Evolutionary conservation across 2,797 vertebrate genomes (phyloP).

Genomic region (Chrysocyon brachyurus): DNA sequence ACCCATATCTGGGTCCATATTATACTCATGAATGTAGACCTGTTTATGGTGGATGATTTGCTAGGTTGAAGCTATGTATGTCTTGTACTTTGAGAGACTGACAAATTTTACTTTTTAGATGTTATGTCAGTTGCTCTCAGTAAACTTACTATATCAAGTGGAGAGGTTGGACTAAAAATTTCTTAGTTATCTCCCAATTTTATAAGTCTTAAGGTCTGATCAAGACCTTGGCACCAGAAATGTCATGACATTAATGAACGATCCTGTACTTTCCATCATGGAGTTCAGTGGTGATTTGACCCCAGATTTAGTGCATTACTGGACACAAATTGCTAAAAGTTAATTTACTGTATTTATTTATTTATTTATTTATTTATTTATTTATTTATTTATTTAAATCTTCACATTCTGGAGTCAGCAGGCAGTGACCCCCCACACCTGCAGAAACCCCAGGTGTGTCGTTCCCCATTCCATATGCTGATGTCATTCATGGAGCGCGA

Average conservation of each 20-base stretch:
- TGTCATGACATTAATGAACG: background rate
- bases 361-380: background rate
- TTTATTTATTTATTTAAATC: background rate
- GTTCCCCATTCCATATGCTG: conserved; percentile 11
- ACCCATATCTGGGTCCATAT: background rate
- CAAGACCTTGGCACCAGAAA: conserved; percentile 52
- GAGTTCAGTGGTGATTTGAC: background rate
- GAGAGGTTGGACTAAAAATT: background rate
- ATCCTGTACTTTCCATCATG: background rate
- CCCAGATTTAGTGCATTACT: background rate
- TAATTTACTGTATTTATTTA: conserved; percentile 66
- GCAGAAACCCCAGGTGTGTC: conserved; percentile 45
- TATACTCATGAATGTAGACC: background rate
- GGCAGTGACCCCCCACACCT: background rate
- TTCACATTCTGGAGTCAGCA: background rate
- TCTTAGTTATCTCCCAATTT: conserved; percentile 37
- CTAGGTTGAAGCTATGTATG: accelerated
- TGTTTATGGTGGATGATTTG: background rate
- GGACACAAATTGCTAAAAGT: conserved; percentile 70
- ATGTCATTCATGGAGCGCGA: background rate
- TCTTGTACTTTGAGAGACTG: background rate
- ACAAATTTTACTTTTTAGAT: background rate
- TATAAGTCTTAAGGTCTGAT: conserved; percentile 18
- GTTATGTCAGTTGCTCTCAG: accelerated
- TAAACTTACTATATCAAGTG: background rate